Percentiles rank a stretch among this genome's conserved stretches.
phyloP scores from a whole-genome alignment of 2,113 vertebrate species.

The Balaeniceps rex region DNA sequence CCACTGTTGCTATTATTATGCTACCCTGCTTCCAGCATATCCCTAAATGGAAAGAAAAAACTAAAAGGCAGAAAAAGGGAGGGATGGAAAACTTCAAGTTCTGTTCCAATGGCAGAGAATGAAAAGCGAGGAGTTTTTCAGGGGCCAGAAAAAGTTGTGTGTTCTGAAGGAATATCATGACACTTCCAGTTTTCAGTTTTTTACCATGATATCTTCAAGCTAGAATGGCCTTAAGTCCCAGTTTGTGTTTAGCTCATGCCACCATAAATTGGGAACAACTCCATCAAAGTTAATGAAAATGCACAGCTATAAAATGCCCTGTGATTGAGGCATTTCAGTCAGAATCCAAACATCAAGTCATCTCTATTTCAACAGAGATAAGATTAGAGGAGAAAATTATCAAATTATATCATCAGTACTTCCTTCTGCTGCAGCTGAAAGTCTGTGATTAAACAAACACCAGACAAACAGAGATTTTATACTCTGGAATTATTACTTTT shows the following conservation, averaged over 20 bases:
- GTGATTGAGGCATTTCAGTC: not conserved
- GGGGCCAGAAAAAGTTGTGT: not conserved
- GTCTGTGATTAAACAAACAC: not conserved
- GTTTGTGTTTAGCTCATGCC: not conserved
- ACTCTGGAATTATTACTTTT: not conserved
- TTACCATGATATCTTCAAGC: not conserved
- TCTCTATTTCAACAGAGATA: not conserved
- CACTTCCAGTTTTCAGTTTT: not conserved
- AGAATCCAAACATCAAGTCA: not conserved
- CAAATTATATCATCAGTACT: not conserved
- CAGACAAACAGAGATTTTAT: not conserved
- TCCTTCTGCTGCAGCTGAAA: not conserved
- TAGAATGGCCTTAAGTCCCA: not conserved
- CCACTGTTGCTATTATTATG: not conserved
- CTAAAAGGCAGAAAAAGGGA: not conserved
- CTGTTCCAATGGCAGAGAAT: not conserved
- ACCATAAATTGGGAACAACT: not conserved
- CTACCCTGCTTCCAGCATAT: not conserved
- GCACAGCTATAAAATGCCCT: not conserved
- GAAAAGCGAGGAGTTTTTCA: not conserved
- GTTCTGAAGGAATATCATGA: not conserved
- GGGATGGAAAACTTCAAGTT: not conserved
- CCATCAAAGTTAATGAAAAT: not conserved
- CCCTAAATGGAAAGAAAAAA: not conserved
- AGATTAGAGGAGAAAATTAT: not conserved